phyloP scores from a whole-genome alignment of 1,140 invertebrate genomes.

The Achatina immaculata region DNA sequence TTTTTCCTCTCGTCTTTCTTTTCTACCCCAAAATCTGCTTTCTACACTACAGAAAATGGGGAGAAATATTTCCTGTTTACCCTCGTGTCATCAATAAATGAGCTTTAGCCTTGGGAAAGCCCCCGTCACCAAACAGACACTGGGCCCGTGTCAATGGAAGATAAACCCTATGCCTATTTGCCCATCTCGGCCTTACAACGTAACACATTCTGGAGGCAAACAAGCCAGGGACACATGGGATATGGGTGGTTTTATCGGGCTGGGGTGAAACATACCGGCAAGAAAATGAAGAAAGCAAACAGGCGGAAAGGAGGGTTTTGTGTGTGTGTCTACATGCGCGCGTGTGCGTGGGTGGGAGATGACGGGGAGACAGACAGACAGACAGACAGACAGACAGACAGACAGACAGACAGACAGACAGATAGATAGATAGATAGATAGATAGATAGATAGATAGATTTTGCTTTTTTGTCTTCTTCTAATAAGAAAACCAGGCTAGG shows the following conservation, averaged over 20 bases:
- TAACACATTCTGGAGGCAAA: slow-evolving; percentile 6
- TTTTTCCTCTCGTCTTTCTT: no score
- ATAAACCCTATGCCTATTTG: slow-evolving; percentile 25
- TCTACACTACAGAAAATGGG: neutral
- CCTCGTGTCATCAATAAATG: slow-evolving; percentile 22
- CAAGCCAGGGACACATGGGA: neutral
- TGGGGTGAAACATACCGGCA: neutral
- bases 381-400: no score
- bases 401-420: no score
- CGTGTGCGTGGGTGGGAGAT: no score
- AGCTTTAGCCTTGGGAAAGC: neutral
- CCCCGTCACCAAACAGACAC: neutral
- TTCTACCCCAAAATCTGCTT: neutral
- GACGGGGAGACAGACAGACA: no score
- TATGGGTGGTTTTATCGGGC: neutral
- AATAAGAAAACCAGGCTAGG: no score
- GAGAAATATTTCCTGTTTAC: slow-evolving; percentile 10
- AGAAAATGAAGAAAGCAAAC: neutral
- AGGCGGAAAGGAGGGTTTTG: no score
- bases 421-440: no score
- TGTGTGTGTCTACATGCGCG: no score
- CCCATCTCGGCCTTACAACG: neutral
- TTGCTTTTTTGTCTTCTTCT: no score
- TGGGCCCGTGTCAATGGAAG: neutral
- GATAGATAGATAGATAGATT: no score